Conservation (phyloP, 2,888 invertebrate species). For the Dicyrtoma fusca region DNA sequence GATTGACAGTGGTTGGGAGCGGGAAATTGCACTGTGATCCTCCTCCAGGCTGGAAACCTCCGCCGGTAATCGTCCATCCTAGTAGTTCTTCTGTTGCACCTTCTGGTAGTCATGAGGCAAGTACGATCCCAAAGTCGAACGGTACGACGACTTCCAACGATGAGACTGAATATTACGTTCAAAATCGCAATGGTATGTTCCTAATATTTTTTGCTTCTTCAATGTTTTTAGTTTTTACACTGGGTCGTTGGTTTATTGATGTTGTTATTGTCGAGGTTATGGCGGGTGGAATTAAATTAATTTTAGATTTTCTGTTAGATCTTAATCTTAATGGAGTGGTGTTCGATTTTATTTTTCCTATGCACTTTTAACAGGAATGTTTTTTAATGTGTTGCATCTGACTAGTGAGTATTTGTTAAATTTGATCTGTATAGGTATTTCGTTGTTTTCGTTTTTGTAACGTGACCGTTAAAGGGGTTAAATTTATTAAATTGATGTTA, state of each 20-base stretch:
- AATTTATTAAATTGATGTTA: background rate
- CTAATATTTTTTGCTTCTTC: background rate
- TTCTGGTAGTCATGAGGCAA: constrained; percentile 6
- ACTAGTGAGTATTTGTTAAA: background rate
- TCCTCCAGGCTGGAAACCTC: constrained; percentile 54
- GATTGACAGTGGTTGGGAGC: constrained; percentile 76
- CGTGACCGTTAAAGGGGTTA: background rate
- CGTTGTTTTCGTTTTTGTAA: background rate
- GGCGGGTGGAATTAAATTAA: too few species aligned
- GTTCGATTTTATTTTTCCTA: too few species aligned
- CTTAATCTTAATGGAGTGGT: too few species aligned
- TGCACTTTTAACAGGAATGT: too few species aligned
- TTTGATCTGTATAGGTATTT: too few species aligned
- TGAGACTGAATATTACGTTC: constrained; percentile 55
- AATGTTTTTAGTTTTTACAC: too few species aligned
- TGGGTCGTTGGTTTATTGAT: too few species aligned
- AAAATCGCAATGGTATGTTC: constrained; percentile 44
- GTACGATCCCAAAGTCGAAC: constrained; percentile 20
- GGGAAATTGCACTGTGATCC: constrained; percentile 73
- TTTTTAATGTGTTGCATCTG: constrained; percentile 18
- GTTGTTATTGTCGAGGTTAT: too few species aligned
- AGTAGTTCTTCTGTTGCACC: background rate
- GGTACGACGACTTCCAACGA: constrained; percentile 34
- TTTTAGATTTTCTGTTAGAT: too few species aligned
- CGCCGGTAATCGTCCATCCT: constrained; percentile 25